Evolutionary conservation across 2,888 invertebrate genomes (phyloP), one percentile per base, ranked within the genome.

Genomic region (Aelia acuminata): DNA sequence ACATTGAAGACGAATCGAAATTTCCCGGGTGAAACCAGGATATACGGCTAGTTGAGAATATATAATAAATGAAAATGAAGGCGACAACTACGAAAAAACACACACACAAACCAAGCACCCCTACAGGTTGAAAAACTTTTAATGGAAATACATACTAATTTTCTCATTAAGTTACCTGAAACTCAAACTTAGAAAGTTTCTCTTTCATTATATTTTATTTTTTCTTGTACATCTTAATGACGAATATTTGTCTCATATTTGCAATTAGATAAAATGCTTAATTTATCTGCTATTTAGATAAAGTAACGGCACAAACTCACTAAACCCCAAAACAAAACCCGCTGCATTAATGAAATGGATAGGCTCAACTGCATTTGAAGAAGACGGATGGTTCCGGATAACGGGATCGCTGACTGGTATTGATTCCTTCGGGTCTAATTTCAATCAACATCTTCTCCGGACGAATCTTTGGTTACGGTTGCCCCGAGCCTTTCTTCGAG

Each of bases 91-190:
- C n/a, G n/a, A 35, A 70, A 70, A 70, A 70, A 70, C 31, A 70
- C 15, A 70, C 18, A 15, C 31, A 35, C 63, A 0, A 35, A 18
- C 31, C 7, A 70, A 35, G n/a, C n/a, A n/a, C 63, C 35, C 35
- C 35, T 70, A 20, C 63, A 13, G 57, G 63, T 1, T 35, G 35
- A 35, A 70, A 43, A 70, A 70, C 63, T 70, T 70, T 70, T 70
- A 70, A 70, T 70, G 31, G 35, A 70, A 70, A 70, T 70, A 35
- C 63, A 70, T 70, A 70, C 31, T 18, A 70, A 70, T 70, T 35
- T 70, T 70, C 63, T 70, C 1, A 70, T 70, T 70, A 70, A 35
- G 22, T 35, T 18, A 1, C 18, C 18, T 1, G 1, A 35, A 35
- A 0, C n/a, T 35, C 13, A 26, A 26, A 3, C 35, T 31, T 18